Conservation (phyloP, 2,113 vertebrate species). For the Raja brachyura region DNA sequence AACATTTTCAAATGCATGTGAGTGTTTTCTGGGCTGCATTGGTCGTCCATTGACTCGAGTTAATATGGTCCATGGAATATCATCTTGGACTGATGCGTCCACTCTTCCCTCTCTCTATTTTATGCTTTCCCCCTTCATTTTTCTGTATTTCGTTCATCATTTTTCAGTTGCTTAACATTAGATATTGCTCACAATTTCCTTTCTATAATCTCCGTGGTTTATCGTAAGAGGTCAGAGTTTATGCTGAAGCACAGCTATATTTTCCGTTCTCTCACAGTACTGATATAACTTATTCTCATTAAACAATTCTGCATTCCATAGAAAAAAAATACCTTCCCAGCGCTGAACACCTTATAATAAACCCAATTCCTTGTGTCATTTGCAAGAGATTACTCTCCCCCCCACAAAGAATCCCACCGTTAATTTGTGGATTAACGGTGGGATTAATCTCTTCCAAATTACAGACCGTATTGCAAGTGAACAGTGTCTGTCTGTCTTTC, state of each 20-base stretch:
- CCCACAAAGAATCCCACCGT: neutral
- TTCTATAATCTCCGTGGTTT: neutral
- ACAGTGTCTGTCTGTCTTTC: neutral
- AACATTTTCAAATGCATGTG: neutral
- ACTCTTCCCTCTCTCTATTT: neutral
- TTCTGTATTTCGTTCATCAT: neutral
- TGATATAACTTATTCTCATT: neutral
- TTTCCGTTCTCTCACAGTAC: neutral
- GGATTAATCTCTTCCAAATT: too few species aligned
- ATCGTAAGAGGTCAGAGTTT: neutral
- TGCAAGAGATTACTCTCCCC: neutral
- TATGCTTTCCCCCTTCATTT: neutral
- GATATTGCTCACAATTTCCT: neutral
- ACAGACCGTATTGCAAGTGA: too few species aligned
- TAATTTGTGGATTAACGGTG: neutral
- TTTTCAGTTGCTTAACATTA: neutral
- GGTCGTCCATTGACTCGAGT: neutral
- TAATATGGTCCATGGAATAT: neutral
- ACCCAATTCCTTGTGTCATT: neutral
- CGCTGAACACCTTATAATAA: neutral
- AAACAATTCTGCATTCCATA: neutral
- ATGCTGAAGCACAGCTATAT: neutral
- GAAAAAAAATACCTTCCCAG: neutral
- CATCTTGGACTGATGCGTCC: neutral
- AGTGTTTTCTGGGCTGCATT: neutral